A percentile compares a stretch with the other conserved stretches of the same genome.
Evolutionary conservation across 2,113 vertebrate genomes (phyloP).

Genomic region (Condylura cristata): DNA sequence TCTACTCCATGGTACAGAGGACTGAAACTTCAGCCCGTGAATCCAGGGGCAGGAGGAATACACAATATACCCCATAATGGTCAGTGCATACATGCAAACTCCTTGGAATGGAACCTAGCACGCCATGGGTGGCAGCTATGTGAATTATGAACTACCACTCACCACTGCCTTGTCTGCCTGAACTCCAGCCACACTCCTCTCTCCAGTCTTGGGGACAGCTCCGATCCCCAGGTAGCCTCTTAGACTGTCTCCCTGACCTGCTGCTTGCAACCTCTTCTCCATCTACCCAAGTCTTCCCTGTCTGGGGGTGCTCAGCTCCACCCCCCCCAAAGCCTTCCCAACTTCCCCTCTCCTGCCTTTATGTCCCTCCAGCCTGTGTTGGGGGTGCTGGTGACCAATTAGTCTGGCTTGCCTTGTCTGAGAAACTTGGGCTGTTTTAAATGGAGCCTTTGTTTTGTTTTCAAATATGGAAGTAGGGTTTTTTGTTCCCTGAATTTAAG

Average conservation of each 20-base stretch:
- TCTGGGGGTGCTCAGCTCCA: not conserved
- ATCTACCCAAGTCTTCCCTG: not conserved
- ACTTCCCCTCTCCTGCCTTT: not conserved
- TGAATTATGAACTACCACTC: accelerated
- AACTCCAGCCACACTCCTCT: too few species aligned
- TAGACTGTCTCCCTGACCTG: not conserved
- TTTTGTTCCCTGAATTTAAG: not conserved
- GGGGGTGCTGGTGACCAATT: not conserved
- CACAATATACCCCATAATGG: not conserved
- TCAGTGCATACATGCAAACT: not conserved
- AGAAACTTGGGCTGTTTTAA: not conserved
- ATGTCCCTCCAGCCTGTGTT: accelerated
- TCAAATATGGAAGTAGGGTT: not conserved
- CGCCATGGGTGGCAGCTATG: too few species aligned
- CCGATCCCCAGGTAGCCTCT: not conserved
- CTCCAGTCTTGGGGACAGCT: not conserved
- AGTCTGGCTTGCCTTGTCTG: accelerated
- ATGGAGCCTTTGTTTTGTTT: not conserved
- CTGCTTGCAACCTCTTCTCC: not conserved
- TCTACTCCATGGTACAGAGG: not conserved
- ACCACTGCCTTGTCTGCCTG: not conserved
- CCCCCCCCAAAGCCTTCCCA: accelerated
- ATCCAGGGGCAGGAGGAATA: not conserved
- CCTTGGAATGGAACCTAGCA: too few species aligned
- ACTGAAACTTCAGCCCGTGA: not conserved